phyloP scores from a whole-genome alignment of 2,888 invertebrate genomes.

The Drosophila maculinotata region DNA sequence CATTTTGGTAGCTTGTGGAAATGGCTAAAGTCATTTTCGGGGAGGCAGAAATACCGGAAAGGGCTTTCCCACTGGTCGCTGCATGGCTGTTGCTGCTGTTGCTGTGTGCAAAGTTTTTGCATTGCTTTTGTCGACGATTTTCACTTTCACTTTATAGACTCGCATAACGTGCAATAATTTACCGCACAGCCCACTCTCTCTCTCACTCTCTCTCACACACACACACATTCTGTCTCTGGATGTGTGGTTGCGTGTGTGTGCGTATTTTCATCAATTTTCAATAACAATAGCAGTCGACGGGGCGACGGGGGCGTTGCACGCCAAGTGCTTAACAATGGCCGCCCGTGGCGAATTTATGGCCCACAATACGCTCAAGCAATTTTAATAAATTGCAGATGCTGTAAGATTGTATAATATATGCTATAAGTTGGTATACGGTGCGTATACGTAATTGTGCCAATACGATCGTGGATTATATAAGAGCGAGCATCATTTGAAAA shows the following conservation, averaged over 20 bases:
- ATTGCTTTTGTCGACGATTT: slow-evolving; percentile 48
- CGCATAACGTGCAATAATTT: slow-evolving; percentile 50
- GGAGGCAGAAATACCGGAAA: not conserved
- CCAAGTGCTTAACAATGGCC: slow-evolving; percentile 43
- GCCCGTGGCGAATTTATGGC: slow-evolving; percentile 55
- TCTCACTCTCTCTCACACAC: slow-evolving; percentile 4
- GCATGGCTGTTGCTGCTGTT: slow-evolving; percentile 17
- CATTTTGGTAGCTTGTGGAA: slow-evolving; percentile 26
- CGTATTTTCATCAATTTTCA: slow-evolving; percentile 61
- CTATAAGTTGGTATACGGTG: not conserved
- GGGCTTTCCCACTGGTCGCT: slow-evolving; percentile 6
- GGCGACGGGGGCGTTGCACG: too few species aligned
- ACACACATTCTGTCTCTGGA: not conserved
- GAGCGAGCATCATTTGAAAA: not conserved
- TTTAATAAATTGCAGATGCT: slow-evolving; percentile 54
- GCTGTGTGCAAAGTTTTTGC: slow-evolving; percentile 30
- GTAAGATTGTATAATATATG: slow-evolving; percentile 10
- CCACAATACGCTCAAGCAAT: slow-evolving; percentile 51
- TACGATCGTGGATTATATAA: not conserved
- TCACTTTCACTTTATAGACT: slow-evolving; percentile 60
- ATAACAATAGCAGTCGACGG: slow-evolving; percentile 61
- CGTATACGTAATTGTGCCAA: too few species aligned
- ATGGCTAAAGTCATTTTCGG: not conserved
- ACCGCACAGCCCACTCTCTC: slow-evolving; percentile 30
- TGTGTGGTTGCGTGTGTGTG: slow-evolving; percentile 11